Evolutionary conservation across 1,140 invertebrate genomes (phyloP).

Genomic region (Saxidomus purpurata): DNA sequence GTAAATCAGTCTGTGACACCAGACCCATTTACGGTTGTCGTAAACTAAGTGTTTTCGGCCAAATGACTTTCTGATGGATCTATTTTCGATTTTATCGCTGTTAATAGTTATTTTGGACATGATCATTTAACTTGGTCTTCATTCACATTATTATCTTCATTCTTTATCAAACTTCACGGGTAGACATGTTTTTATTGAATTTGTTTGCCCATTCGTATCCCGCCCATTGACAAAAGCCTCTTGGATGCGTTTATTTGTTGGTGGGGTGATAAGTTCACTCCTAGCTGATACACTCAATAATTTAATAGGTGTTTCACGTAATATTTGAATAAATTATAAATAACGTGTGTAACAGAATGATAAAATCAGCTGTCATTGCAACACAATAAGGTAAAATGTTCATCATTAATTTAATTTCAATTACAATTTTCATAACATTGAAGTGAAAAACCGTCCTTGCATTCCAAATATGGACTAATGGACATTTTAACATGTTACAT

Average conservation of each 20-base stretch:
- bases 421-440: conserved; percentile 24
- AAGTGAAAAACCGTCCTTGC: background rate
- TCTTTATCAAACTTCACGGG: conserved; percentile 25
- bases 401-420: conserved; percentile 49
- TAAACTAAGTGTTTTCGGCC: conserved; percentile 52
- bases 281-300: conserved; percentile 24
- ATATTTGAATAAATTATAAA: conserved; percentile 48
- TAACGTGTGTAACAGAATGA: conserved; percentile 19
- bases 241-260: background rate
- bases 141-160: conserved; percentile 16
- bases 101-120: conserved; percentile 55
- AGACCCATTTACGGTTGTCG: conserved; percentile 51
- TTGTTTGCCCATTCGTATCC: conserved; percentile 22
- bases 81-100: conserved; percentile 49
- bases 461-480: conserved; percentile 32
- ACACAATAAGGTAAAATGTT: conserved; percentile 36
- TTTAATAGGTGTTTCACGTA: conserved; percentile 52
- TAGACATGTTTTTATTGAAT: conserved; percentile 42
- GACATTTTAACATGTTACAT: conserved; percentile 36
- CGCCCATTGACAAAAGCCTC: background rate
- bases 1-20: conserved; percentile 55
- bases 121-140: conserved; percentile 54
- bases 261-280: conserved; percentile 2
- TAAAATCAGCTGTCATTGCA: conserved; percentile 39
- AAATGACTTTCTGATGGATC: conserved; percentile 52